Evolutionary conservation across 2,113 vertebrate genomes (phyloP), one percentile per base, ranked within the genome.

Genomic region (Regulus satrapa): DNA sequence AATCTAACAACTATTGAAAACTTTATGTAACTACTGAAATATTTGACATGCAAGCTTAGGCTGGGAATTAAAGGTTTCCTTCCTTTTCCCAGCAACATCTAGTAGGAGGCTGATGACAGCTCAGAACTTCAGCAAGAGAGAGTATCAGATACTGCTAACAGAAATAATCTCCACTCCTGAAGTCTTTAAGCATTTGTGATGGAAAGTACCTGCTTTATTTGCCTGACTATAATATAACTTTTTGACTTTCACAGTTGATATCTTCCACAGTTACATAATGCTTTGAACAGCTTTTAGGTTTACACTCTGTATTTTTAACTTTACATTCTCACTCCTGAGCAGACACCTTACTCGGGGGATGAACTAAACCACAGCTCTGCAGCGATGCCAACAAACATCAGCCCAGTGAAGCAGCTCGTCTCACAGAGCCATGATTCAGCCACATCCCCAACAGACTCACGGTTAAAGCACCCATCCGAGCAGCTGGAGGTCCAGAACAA

Each of bases 101-200:
- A 78, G 87, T 78, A 82, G 77, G 81, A 94, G 69, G 87, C 3
- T 84, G 84, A 87, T 94, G 92, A 84, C 68, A 96, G 77, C 89
- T 89, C 64, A 92, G 78, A 96, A 87, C 52, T 87, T 89, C 68
- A 87, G 38, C 64, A 61, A 76, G 54, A 88, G 20, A 41, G 18
- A 92, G 19, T 41, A 61, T 79, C 62, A 85, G 29, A 75, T 55
- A 66, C 14, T 14, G 34, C 12, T 76, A 88, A 24, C 48, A 94
- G 62, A 92, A 95, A 73, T 41, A 40, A 78, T 34, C 51, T 69
- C 59, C 46, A n/a, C 14, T 71, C 55, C 67, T 86, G n/a, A 76
- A 94, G 32, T 69, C 55, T 83, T 83, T 32, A 69, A 91, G 92
- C 43, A 54, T 36, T 86, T 45, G 45, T 77, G 72, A 64, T 54